phyloP scores from a whole-genome alignment of 2,113 vertebrate genomes.

The Melospiza melodia region DNA sequence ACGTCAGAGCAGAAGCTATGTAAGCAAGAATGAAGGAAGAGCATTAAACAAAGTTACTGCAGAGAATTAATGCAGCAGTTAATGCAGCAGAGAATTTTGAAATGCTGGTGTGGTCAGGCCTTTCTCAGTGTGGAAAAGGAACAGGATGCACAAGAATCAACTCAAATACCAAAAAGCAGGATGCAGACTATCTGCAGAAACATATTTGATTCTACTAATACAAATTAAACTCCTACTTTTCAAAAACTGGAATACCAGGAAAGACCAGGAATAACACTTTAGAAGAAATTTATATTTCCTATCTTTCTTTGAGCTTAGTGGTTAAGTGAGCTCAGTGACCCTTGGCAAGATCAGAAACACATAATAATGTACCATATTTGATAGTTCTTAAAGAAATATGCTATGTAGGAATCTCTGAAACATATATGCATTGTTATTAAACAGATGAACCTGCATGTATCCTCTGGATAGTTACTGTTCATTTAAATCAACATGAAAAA shows the following conservation, averaged over 20 bases:
- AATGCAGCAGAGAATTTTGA: background rate
- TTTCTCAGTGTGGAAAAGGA: background rate
- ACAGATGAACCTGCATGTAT: background rate
- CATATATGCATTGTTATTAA: background rate
- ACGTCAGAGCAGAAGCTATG: background rate
- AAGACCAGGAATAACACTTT: background rate
- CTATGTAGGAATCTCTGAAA: background rate
- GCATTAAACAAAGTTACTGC: background rate
- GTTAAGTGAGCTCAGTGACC: background rate
- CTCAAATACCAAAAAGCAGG: background rate
- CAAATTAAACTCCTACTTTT: background rate
- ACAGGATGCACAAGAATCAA: background rate
- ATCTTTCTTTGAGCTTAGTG: background rate
- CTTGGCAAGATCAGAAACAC: background rate
- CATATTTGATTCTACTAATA: background rate
- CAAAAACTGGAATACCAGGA: background rate
- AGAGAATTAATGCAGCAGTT: background rate
- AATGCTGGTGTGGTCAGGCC: background rate
- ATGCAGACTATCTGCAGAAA: background rate
- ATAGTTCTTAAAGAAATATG: background rate
- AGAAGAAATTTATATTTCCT: background rate
- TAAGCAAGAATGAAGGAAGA: background rate
- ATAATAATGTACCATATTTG: background rate
- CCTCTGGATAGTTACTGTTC: background rate
- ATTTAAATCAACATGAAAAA: conserved; percentile 10